Base-by-base conservation (phyloP, 1,140 invertebrate genomes). In the Subanguina moxae region DNA sequence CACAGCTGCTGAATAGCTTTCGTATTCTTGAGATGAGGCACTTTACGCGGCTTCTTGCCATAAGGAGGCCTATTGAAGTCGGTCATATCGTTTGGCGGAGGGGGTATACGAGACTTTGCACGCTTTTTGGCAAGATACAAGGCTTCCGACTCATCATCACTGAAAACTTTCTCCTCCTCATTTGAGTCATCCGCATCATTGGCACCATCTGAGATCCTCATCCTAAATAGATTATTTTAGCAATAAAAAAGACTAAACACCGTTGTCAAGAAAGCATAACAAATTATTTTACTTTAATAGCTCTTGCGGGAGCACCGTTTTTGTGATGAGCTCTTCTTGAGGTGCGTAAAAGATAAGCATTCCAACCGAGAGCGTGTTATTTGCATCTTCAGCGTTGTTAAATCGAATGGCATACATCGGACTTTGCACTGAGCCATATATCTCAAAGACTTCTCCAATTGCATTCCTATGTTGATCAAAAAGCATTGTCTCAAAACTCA, bases 391-490 rank as follows among this genome's bases (percentile, higher is more conserved):
- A 9, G 19, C 23, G 11, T 21, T 76, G 43, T 73, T 74, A 62
- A 74, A 74, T n/a, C 73, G 68, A 15, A 74, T 45, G 15, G 73
- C 68, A 42, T 74, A 74, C 58, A 64, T 76, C 0, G 75, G 56
- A 17, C 72, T 67, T 15, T 32, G 23, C 8, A 74, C 70, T 1
- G 52, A 57, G 8, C 73, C 73, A 62, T 77, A 74, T 27, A 74
- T 76, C 23, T 74, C 73, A 57, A 74, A 76, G 43, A 74, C 71
- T 57, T 67, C 43, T n/a, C 74, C 73, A n/a, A 74, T 32, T 25
- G 64, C 42, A 30, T 74, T 62, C 23, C 70, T 21, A 27, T 74
- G 62, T 7, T 72, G n/a, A 32, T 74, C 63, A 59, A 74, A 74
- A n/a, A 74, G 42, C 57, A 74, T 45, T 30, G 73, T 77, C 19